Evolutionary conservation across 2,888 invertebrate species (phyloP), one percentile per base, ranked within the genome.

Genomic region (Sicus ferrugineus): DNA sequence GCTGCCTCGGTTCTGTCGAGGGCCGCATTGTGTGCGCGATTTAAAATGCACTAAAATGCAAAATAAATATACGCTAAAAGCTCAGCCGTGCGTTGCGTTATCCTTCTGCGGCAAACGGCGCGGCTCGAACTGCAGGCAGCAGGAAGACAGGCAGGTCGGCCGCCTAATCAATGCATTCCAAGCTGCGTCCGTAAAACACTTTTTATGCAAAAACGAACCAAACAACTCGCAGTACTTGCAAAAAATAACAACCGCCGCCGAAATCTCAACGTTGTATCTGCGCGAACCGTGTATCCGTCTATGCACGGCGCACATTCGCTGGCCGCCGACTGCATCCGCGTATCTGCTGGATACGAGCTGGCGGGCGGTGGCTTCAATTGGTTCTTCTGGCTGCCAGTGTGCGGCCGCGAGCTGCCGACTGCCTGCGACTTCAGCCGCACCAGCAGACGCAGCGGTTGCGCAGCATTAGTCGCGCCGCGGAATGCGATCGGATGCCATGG

Each of bases 21-120:
- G 0, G 42, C 38, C 9, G 61, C 64, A 64, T 56, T 56, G 56
- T 66, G 42, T 56, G 23, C 26, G 28, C 38, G 34, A 56, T 56
- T 67, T 67, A 58, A 67, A 67, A 67, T 67, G 67, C 59, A 59
- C 67, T 67, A 30, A 67, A 59, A 67, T 67, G 67, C 58, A 67
- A 67, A 66, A 59, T 67, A 67, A 67, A 67, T 67, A 58, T 50
- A 48, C 34, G 54, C 38, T 66, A 34, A 54, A 66, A 66, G 42
- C 56, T 38, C 56, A 46, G 30, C 48, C 48, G 30, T 54, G 52
- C 64, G 56, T 56, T 23, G 56, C 64, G 50, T 52, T 64, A 64
- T 64, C 64, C 64, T 64, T 64, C 52, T 64, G 64, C 31, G 64
- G 64, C 34, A 52, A 52, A 6, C 50, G 16, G 28, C 16, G 16